Evolutionary conservation across 2,888 invertebrate species (phyloP).

Genomic region (Anodontia alba): DNA sequence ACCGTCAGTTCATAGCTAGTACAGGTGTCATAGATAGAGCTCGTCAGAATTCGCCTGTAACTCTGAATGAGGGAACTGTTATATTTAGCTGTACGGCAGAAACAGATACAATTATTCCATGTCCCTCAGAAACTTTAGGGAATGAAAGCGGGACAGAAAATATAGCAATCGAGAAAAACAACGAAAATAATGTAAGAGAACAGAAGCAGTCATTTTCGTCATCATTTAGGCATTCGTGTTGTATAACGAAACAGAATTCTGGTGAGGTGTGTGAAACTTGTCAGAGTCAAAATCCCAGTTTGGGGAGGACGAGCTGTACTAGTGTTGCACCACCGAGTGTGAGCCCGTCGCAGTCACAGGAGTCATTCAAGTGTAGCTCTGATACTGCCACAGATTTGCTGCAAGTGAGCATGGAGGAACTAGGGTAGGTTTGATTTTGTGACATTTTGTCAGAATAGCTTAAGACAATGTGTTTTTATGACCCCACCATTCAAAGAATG

Average conservation of each 20-base stretch:
- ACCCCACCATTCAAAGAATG: no score
- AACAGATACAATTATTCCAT: not conserved
- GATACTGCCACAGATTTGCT: not conserved
- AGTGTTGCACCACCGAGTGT: not conserved
- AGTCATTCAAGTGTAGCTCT: conserved; percentile 13
- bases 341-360: not conserved
- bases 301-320: not conserved
- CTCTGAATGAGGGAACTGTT: conserved; percentile 20
- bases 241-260: not conserved
- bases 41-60: not conserved
- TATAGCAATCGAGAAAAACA: not conserved
- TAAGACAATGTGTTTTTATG: no score
- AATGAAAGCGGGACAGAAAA: not conserved
- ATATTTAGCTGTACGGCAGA: not conserved
- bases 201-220: not conserved
- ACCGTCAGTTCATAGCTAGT: conserved; percentile 24
- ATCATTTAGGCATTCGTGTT: not conserved
- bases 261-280: not conserved
- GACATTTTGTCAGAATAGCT: no score
- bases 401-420: conserved; percentile 34
- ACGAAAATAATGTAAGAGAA: not conserved
- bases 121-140: not conserved
- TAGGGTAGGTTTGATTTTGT: conserved; percentile 51
- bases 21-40: not conserved
- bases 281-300: not conserved